Evolutionary conservation across 1,140 invertebrate genomes (phyloP).

Genomic region (Drosophila trapezifrons): DNA sequence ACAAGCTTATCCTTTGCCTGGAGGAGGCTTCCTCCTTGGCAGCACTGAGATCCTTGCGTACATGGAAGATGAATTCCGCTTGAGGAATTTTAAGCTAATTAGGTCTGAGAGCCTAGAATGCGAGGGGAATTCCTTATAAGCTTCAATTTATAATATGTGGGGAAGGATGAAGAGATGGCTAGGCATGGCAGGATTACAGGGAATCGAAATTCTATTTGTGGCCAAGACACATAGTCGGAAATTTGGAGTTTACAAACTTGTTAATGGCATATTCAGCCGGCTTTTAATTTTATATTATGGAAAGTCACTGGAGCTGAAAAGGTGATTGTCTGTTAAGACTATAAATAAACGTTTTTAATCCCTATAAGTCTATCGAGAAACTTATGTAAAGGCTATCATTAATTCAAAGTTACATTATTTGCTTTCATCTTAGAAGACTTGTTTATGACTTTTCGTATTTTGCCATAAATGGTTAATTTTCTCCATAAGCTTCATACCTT

Average conservation of each 20-base stretch:
- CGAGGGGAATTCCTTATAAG: slow-evolving; percentile 13
- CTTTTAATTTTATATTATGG: no score
- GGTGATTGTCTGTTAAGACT: no score
- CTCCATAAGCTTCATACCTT: background rate
- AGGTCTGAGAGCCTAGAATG: slow-evolving; percentile 20
- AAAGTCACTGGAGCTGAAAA: no score
- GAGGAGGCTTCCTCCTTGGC: background rate
- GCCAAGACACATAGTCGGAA: background rate
- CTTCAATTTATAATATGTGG: slow-evolving; percentile 2
- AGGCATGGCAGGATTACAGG: background rate
- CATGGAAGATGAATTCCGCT: slow-evolving; percentile 31
- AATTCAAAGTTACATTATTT: no score
- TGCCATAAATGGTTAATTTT: no score
- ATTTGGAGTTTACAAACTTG: background rate
- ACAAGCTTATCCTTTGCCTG: slow-evolving; percentile 1
- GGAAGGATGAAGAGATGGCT: background rate
- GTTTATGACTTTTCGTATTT: no score
- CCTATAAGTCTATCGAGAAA: no score
- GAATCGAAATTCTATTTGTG: background rate
- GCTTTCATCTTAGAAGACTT: no score
- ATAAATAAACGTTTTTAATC: no score
- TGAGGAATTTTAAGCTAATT: slow-evolving; percentile 45
- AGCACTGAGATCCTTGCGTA: background rate
- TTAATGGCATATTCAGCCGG: no score
- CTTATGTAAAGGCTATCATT: no score